Evolutionary conservation across 2,888 invertebrate species (phyloP), one percentile per base, ranked within the genome.

Genomic region (Erebia ligea): DNA sequence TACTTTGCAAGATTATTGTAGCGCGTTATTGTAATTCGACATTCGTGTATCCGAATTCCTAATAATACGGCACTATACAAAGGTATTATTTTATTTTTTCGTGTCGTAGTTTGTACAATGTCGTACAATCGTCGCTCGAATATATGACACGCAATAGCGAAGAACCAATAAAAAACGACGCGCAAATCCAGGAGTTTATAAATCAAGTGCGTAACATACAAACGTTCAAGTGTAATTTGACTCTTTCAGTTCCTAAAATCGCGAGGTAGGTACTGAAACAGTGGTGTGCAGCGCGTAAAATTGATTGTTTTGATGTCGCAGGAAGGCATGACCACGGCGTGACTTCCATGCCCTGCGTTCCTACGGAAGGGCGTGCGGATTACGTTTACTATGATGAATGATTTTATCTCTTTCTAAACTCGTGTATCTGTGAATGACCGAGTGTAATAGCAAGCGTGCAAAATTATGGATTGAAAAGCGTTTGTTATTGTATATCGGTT

Each of bases 361-460:
- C 83, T 89, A 90, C 88, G 90, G 87, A 91, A 91, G 92, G 91
- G 91, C 91, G 92, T 91, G 91, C 92, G 81, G 83, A 91, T 91
- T 92, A 92, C 93, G 92, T 92, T 92, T 92, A 92, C 91, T 92
- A 92, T 92, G 92, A 93, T 92, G 92, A 93, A 92, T 93, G 92
- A 92, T 92, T 92, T 92, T 91, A 92, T 93, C 92, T 93, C 92
- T 92, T 92, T 93, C 92, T 92, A 91, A 90, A 92, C 89, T 89
- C 81, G 83, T 88, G 90, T 91, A 87, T 89, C 91, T 91, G 91
- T 92, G 92, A 92, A 92, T 92, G 92, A 92, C 91, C 85, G 92
- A 91, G 92, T 91, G 91, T 90, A 92, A 90, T 84, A 89, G 90
- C 90, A 84, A 91, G 88, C 89, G 91, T 91, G 91, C 90, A 86